Percentiles rank a stretch among this genome's conserved stretches.
phyloP scores from a whole-genome alignment of 2,113 vertebrate genomes.

The Coracopsis vasa region DNA sequence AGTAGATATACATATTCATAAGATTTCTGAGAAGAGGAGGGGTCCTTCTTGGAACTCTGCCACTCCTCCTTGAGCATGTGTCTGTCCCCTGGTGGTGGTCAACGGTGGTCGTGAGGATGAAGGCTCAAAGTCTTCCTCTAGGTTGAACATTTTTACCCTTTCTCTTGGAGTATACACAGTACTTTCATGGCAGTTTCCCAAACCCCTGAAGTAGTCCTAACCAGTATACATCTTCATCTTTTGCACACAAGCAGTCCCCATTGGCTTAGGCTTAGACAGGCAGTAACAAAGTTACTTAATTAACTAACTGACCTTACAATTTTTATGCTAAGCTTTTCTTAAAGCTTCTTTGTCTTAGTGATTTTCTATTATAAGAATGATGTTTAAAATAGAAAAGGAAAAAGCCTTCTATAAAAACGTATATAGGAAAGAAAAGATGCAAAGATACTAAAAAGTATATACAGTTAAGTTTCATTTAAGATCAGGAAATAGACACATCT shows the following conservation, averaged over 20 bases:
- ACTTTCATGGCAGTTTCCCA: too few relatives aligned
- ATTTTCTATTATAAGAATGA: neutral
- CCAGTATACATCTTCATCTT: neutral
- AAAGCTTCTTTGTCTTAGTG: neutral
- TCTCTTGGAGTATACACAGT: too few relatives aligned
- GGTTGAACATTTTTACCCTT: too few relatives aligned
- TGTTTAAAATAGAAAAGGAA: neutral
- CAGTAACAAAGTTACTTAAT: neutral
- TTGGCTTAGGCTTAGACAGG: neutral
- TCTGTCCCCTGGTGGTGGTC: neutral
- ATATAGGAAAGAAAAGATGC: neutral
- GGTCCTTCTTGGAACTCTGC: neutral
- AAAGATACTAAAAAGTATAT: neutral
- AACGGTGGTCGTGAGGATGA: neutral
- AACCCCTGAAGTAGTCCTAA: too few relatives aligned
- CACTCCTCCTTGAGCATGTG: neutral
- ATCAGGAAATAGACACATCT: neutral
- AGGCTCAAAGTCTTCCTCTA: too few relatives aligned
- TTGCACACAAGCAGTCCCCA: neutral
- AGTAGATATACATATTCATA: neutral
- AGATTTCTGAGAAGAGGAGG: too few relatives aligned
- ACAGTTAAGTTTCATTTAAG: neutral
- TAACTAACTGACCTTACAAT: neutral
- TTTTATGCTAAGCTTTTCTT: neutral
- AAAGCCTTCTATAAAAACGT: neutral